Base-by-base conservation (phyloP, 2,113 vertebrate species). In the Platichthys stellatus region DNA sequence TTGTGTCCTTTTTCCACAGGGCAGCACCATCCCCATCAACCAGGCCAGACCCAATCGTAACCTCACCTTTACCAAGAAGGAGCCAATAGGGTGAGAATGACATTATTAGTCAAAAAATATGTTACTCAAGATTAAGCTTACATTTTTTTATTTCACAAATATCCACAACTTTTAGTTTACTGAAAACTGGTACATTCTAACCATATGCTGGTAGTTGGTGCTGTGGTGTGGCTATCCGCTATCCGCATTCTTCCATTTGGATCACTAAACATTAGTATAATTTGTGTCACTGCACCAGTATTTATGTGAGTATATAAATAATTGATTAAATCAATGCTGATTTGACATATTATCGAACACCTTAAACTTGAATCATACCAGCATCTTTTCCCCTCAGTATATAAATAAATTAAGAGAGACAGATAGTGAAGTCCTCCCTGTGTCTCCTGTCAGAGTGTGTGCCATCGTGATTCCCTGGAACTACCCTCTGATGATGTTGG, bases 401-500 rank as follows among this genome's bases (percentile, higher is more conserved):
- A 20, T 54, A n/a, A 20, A 60, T n/a, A 26, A 53, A 61, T 53
- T 10, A 49, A 18, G 4, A 64, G 15, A 45, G 40, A 65, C 3
- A 49, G 2, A 10, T 26, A 13, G 0, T 21, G 7, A 35, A 23
- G 18, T 24, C 18, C 3, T 24, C 11, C 17, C 4, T 59, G 28
- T 69, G 1, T 21, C 56, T 67, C 31, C 17, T 72, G 18, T 81
- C 64, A 92, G 96, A n/a, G 95, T 97, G 43, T 97, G 96, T 70
- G 96, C 92, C 12, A 96, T 97, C 0, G 76, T 97, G 69, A 96
- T 97, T 89, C 96, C 96, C 4, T 97, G 96, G 96, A 97, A 97
- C 89, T 97, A 97, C 57, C 96, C 96, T 3, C 86, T 97, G 26
- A 97, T 97, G 96, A 97, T 97, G 96, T 76, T 97, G 69, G 94